Evolutionary conservation across 2,113 vertebrate genomes (phyloP), one percentile per base, ranked within the genome.

Genomic region (Meleagris gallopavo): DNA sequence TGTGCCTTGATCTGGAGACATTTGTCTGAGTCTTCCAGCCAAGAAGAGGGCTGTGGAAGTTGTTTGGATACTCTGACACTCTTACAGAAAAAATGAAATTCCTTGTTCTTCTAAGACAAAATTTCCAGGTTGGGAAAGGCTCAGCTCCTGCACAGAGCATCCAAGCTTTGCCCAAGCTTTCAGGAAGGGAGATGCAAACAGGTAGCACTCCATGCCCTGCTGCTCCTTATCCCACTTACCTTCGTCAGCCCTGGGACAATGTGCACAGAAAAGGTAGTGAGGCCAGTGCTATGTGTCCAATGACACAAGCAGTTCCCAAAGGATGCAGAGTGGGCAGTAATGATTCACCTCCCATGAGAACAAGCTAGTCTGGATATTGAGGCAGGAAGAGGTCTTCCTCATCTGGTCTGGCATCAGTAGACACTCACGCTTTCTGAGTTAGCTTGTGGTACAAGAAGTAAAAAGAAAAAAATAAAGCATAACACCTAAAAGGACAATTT

Each of bases 261-360:
- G 30, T 20, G 4, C 54, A 24, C 41, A 34, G 16, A 55, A 55
- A 50, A 3, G 14, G 38, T 12, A 83, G 9, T 20, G 34, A 81
- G 46, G 30, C 9, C 0, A 0, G 6, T 38, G 17, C 13, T 66
- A 4, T 18, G 5, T 61, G 38, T 72, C 17, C 84, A 48, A 25
- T 48, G 67, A 43, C 6, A 75, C 8, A 58, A 78, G 62, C 60
- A n/a, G 43, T 41, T 80, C n/a, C 27, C 70, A 11, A 21, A 48
- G 29, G 16, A 38, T 52, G 38, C 38, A 32, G 12, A 27, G 14
- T 55, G 38, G 27, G 11, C 25, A 71, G 20, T 52, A 72, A 1
- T 20, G 64, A 64, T 32, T 67, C 19, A 62, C 11, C 27, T 50
- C 6, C n/a, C 3, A 2, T 71, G 48, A 86, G 25, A 66, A 12